Evolutionary conservation across 2,888 invertebrate species (phyloP), one percentile per base, ranked within the genome.

Genomic region (Philereme vetulata): DNA sequence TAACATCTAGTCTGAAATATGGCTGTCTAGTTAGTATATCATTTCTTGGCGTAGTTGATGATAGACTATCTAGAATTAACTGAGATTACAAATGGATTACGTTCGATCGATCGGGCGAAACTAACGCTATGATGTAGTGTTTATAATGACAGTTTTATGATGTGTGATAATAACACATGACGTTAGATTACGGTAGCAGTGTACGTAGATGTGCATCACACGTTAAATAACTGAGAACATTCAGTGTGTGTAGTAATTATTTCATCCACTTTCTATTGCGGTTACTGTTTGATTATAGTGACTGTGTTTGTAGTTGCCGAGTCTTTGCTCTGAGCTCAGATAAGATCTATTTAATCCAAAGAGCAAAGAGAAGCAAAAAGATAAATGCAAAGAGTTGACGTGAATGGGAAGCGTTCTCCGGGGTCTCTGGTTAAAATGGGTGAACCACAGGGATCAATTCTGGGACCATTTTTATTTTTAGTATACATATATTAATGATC

Each of bases 1-100:
- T 87, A 88, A 82, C 75, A 67, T 72, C 74, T 82, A 80, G 68
- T 78, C 70, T 82, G 78, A 84, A 77, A 77, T 83, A 86, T 81
- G 75, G 73, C 74, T 59, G 71, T 59, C 68, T 77, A 74, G 81
- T 84, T 83, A 81, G 69, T 71, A 67, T 67, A 73, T 68, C 78
- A 76, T 76, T 74, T 72, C 59, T 68, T 64, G 66, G 67, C 65
- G 59, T 53, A 68, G 70, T 38, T 66, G 69, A 64, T 60, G 43
- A 65, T 58, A 50, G 52, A 51, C 58, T 60, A 60, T 54, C 57
- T 34, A 32, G 45, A 51, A 60, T 56, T 51, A 51, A 32, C 40
- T 51, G 38, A 34, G 58, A 65, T 63, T 54, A 48, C 51, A 50
- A 7, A 36, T n/a, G 35, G 54, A 62, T 66, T 62, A 56, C 43